Conservation (phyloP, 2,888 invertebrate genomes). For the Stenolophus ochropezus region DNA sequence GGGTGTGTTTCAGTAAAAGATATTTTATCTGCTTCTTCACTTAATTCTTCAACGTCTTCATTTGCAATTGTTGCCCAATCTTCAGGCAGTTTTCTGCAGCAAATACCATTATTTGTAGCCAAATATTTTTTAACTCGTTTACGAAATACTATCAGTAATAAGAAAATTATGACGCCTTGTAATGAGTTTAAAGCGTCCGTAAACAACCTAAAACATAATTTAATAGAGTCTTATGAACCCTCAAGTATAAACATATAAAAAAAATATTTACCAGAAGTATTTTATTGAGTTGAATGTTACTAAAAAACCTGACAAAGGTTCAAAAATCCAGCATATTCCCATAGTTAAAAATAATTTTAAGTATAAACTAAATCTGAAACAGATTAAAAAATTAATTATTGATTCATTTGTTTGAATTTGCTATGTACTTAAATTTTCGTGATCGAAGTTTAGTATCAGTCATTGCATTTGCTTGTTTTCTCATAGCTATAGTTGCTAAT, state of each 20-base stretch:
- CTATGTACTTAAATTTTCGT: slow-evolving; percentile 18
- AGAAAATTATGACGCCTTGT: slow-evolving; percentile 72
- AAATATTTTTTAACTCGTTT: slow-evolving; percentile 74
- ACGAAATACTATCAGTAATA: slow-evolving; percentile 71
- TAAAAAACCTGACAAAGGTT: slow-evolving; percentile 32
- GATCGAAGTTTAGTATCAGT: background rate
- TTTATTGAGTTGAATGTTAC: no score
- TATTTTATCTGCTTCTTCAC: slow-evolving; percentile 55
- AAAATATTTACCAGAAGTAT: background rate
- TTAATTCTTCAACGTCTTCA: slow-evolving; percentile 65
- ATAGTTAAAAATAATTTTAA: slow-evolving; percentile 51
- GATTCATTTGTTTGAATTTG: background rate
- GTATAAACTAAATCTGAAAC: slow-evolving; percentile 42
- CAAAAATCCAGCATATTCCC: slow-evolving; percentile 47
- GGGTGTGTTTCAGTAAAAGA: background rate
- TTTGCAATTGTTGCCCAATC: slow-evolving; percentile 70
- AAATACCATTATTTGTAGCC: slow-evolving; percentile 61
- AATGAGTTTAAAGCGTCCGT: slow-evolving; percentile 72
- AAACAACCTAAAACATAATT: slow-evolving; percentile 68
- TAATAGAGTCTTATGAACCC: no score
- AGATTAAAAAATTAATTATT: background rate
- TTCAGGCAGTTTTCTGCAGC: slow-evolving; percentile 69
- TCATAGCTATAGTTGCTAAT: background rate
- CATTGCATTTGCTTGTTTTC: background rate
- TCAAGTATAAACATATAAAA: background rate